These are phyloP conservation scores for Eulemur rufifrons DNA, from an alignment of 2,113 vertebrate species.

Conservation along the genomic window DNA sequence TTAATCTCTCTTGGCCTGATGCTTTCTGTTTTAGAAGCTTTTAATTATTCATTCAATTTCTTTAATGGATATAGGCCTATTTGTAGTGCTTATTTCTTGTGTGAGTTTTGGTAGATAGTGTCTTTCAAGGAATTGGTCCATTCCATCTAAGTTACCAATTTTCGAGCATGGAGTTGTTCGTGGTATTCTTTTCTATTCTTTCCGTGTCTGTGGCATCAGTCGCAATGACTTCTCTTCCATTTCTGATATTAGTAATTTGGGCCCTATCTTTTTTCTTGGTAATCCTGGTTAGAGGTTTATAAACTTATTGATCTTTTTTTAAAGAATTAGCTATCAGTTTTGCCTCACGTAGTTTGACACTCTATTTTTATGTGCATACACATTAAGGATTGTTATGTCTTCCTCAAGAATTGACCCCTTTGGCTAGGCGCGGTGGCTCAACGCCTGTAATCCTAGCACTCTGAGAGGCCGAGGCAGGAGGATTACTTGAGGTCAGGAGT, in stretches of 20 bases:
- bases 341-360: background rate
- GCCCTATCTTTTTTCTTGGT: background rate
- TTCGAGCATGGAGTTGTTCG: background rate
- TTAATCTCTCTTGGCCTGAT: background rate
- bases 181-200: background rate
- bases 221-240: background rate
- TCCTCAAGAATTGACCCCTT: background rate
- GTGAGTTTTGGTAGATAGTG: background rate
- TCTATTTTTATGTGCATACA: background rate
- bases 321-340: background rate
- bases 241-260: background rate
- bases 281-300: background rate
- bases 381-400: background rate
- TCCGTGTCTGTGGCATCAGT: background rate
- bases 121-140: background rate
- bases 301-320: background rate
- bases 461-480: too few species aligned
- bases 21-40: background rate
- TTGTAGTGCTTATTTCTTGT: background rate
- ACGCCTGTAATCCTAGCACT: too few species aligned
- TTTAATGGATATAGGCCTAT: background rate
- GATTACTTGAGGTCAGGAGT: too few species aligned
- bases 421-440: too few species aligned
- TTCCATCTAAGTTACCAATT: background rate
- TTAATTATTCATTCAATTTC: background rate